Evolutionary conservation across 2,113 vertebrate species (phyloP), one percentile per base, ranked within the genome.

Genomic region (Coturnix japonica): DNA sequence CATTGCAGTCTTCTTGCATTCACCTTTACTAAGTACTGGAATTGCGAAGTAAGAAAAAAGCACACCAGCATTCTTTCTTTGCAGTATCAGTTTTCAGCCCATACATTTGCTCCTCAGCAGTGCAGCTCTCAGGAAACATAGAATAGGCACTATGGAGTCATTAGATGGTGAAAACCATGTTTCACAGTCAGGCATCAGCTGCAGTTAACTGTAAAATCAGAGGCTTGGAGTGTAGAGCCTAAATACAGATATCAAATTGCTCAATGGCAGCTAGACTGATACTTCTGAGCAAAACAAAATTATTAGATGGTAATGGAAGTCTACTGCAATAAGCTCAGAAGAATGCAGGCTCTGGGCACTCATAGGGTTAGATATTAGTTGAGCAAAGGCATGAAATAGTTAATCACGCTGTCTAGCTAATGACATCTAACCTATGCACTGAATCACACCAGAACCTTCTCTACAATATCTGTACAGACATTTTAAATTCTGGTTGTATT

Each of bases 331-430:
- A 86, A 90, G 22, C 33, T 63, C 4, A 2, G 67, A 44, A 22
- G 75, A 71, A 67, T 17, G 26, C 5, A 63, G 25, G 46, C 31
- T 82, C 19, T 23, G 69, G 64, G 64, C 28, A 51, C 28, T 51
- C 46, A 60, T 1, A 31, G 25, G 31, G 21, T 67, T 30, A 90
- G 37, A 74, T 9, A 43, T 33, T 46, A 80, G 51, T 7, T 41
- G 51, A 86, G 39, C 22, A 86, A 90, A 90, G 61, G 46, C 35
- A 91, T 57, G 28, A 88, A 91, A 73, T 22, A 76, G 79, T 82
- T 93, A 91, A 91, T 54, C 1, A 1, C 35, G 17, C 13, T 92
- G 13, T 70, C 53, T 47, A 71, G 69, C 56, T 67, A 8, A 5
- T 6, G 46, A 8, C 28, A 75, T 64, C 77, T 78, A n/a, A 18